Conservation (phyloP, 2,888 invertebrate species). For the Heliconius sara region DNA sequence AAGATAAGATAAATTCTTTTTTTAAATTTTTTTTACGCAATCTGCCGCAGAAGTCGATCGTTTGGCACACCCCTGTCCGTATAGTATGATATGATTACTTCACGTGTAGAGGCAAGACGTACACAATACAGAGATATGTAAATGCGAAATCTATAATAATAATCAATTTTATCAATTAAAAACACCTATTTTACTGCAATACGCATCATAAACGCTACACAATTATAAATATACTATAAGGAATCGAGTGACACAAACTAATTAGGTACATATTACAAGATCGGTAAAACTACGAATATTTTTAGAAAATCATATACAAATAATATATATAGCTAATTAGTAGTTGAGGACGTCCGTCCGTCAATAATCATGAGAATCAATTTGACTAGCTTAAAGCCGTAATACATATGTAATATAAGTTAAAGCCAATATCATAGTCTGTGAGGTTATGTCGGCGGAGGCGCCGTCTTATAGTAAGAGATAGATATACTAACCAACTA, state of each 20-base stretch:
- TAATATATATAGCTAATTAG: constrained; percentile 67
- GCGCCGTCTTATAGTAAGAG: constrained; percentile 74
- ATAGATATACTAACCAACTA: constrained; percentile 53
- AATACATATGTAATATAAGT: constrained; percentile 78
- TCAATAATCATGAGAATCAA: constrained; percentile 75
- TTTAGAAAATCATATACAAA: constrained; percentile 79
- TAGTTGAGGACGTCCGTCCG: constrained; percentile 64
- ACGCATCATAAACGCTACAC: constrained; percentile 56
- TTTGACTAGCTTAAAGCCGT: constrained; percentile 81
- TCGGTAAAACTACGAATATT: constrained; percentile 71
- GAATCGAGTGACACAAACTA: constrained; percentile 41
- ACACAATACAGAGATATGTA: constrained; percentile 64
- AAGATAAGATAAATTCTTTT: neutral
- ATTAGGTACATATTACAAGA: neutral
- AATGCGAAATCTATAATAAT: constrained; percentile 58
- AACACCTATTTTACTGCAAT: constrained; percentile 70
- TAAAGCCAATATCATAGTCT: constrained; percentile 85
- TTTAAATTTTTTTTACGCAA: neutral
- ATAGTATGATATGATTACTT: constrained; percentile 49
- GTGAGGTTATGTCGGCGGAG: constrained; percentile 80
- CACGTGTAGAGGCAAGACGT: constrained; percentile 45
- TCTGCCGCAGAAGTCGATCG: constrained; percentile 1
- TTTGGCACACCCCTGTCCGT: constrained; percentile 38
- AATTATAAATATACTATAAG: constrained; percentile 39
- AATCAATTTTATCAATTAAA: constrained; percentile 57